Base-by-base conservation (phyloP, 2,797 vertebrate species). In the Uromys caudimaculatus region DNA sequence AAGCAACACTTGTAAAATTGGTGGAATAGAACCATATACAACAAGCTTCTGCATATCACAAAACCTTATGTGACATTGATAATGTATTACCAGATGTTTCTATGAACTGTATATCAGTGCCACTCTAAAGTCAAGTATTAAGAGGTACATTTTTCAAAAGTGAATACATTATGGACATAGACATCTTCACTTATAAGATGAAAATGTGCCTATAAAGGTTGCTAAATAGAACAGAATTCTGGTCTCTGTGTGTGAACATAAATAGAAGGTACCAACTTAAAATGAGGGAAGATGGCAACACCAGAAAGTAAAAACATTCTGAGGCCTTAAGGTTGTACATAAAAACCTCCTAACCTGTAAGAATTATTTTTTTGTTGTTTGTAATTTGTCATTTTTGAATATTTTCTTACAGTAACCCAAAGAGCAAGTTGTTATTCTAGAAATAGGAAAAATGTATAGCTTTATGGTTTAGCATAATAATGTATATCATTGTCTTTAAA, bases 121-220 rank as follows among this genome's bases (percentile, higher is more conserved):
- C n/a, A 6, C 19, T 11, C 32, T 23, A 84, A 78, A 4, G 38
- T 76, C 27, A 38, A 12, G 24, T 27, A 24, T 60, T 69, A 38
- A 23, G 0, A 32, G 0, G 29, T 52, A 3, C 14, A 9, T 0
- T 2, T 38, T 83, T 32, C 21, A 4, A 0, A 44, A 6, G 2
- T 38, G 1, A 78, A 71, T 38, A 32, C 24, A 71, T 76, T 88
- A 44, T n/a, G 9, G 6, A 14, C 1, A 32, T 83, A 35, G 3
- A 52, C 9, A 0, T 3, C 0, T 77, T 19, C 1, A 3, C 0
- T 71, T 11, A 44, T 21, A 7, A 64, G 27, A n/a, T 17, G 13
- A 9, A 64, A 67, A 35, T 41, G 35, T 67, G 27, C 2, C 1
- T 24, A 81, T 41, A 47, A 10, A 44, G 14, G 8, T 44, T 3